Conservation (phyloP, 2,797 vertebrate species). For the Leptatherina wallacei region DNA sequence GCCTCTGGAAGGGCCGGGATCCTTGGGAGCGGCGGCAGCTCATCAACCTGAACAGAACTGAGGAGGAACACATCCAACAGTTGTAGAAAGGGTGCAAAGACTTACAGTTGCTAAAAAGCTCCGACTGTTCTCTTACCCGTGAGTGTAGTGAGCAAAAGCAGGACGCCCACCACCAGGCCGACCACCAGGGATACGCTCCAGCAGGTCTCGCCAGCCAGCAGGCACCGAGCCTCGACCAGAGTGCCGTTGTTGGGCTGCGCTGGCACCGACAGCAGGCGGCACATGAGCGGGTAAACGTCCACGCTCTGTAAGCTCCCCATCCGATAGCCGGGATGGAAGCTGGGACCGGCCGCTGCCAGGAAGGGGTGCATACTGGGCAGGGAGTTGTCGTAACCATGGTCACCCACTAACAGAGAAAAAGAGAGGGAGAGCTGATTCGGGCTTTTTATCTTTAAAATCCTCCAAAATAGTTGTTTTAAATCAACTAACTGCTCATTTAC, state of each 20-base stretch:
- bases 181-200: conserved; percentile 77
- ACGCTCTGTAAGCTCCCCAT: conserved; percentile 82
- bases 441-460: too few species aligned
- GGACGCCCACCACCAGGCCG: conserved; percentile 77
- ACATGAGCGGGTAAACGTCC: conserved; percentile 97
- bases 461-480: too few species aligned
- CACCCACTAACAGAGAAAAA: conserved; percentile 85
- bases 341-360: conserved; percentile 89
- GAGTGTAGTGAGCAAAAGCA: conserved; percentile 83
- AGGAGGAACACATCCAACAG: not conserved
- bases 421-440: not conserved
- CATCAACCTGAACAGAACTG: conserved; percentile 79
- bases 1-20: conserved; percentile 81
- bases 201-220: conserved; percentile 86
- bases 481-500: too few species aligned
- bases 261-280: conserved; percentile 87
- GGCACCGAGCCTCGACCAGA: conserved; percentile 81
- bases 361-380: conserved; percentile 96
- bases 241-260: conserved; percentile 90
- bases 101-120: not conserved
- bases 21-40: conserved; percentile 58
- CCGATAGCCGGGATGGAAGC: conserved; percentile 84
- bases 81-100: too few species aligned
- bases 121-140: conserved; percentile 68
- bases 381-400: conserved; percentile 94